Evolutionary conservation across 2,888 invertebrate species (phyloP).

Genomic region (Nemurella pictetii): DNA sequence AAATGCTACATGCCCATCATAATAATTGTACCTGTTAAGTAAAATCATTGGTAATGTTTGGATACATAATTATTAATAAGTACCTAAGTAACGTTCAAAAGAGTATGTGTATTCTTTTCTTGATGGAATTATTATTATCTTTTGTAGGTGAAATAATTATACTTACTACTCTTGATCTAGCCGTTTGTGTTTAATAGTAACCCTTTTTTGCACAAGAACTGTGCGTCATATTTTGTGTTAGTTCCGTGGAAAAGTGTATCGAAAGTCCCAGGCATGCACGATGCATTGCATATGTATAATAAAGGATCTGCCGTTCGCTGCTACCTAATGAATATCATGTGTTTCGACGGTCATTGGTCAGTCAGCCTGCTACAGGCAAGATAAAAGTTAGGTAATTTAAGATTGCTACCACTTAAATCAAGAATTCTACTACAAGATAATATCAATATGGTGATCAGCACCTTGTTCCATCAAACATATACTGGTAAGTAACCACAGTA

Average conservation of each 20-base stretch:
- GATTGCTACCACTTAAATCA: too few species aligned
- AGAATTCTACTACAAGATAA: too few species aligned
- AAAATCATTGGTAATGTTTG: slow-evolving; percentile 28
- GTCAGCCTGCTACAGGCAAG: not conserved
- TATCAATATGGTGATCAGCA: too few species aligned
- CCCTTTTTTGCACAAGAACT: slow-evolving; percentile 38
- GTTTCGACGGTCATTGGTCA: not conserved
- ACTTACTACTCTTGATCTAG: slow-evolving; percentile 34
- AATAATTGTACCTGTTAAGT: slow-evolving; percentile 22
- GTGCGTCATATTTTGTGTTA: slow-evolving; percentile 42
- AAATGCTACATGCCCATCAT: slow-evolving; percentile 34
- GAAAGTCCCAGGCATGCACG: slow-evolving; percentile 24
- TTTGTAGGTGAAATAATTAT: slow-evolving; percentile 39
- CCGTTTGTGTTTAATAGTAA: slow-evolving; percentile 39
- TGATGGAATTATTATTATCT: slow-evolving; percentile 39
- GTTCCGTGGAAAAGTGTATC: slow-evolving; percentile 40
- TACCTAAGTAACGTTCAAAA: slow-evolving; percentile 23
- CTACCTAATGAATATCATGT: slow-evolving; percentile 36
- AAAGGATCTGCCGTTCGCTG: slow-evolving; percentile 39
- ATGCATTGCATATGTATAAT: slow-evolving; percentile 41
- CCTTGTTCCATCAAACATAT: too few species aligned
- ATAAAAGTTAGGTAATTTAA: too few species aligned
- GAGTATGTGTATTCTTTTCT: slow-evolving; percentile 39
- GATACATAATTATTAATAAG: slow-evolving; percentile 24
- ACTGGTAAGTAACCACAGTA: too few species aligned